Percentiles rank a stretch among this genome's conserved stretches.
These are phyloP conservation scores for Tyrannus savana DNA, from an alignment of 2,113 vertebrate species.

Conservation along the genomic window DNA sequence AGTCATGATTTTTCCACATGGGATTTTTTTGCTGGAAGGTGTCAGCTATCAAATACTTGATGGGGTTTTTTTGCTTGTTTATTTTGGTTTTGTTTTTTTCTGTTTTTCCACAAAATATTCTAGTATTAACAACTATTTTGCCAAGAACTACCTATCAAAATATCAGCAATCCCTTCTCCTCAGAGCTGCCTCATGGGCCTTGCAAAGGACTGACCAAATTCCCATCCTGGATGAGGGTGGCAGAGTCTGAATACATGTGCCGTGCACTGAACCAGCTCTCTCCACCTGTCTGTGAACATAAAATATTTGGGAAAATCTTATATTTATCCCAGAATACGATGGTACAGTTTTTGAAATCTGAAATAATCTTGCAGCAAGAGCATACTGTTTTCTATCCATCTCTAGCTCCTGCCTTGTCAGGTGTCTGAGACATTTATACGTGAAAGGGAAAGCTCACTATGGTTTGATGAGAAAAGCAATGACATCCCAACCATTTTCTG, in stretches of 20 bases:
- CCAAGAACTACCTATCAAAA: background rate
- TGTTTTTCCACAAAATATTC: background rate
- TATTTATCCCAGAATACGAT: background rate
- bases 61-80: background rate
- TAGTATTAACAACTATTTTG: background rate
- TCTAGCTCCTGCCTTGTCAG: background rate
- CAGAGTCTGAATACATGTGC: background rate
- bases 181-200: background rate
- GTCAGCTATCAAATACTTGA: background rate
- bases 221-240: background rate
- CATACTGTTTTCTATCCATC: background rate
- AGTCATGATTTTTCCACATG: background rate
- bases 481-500: background rate
- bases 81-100: background rate
- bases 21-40: background rate
- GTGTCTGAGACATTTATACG: background rate
- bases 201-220: background rate
- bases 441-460: background rate
- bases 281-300: background rate
- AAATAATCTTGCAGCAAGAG: background rate
- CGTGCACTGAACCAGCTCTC: rapidly evolving
- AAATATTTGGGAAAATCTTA: background rate
- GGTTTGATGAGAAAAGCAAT: background rate
- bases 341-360: background rate
- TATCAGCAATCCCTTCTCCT: background rate